phyloP scores from a whole-genome alignment of 2,888 invertebrate genomes.

The Calameuta pallipes region DNA sequence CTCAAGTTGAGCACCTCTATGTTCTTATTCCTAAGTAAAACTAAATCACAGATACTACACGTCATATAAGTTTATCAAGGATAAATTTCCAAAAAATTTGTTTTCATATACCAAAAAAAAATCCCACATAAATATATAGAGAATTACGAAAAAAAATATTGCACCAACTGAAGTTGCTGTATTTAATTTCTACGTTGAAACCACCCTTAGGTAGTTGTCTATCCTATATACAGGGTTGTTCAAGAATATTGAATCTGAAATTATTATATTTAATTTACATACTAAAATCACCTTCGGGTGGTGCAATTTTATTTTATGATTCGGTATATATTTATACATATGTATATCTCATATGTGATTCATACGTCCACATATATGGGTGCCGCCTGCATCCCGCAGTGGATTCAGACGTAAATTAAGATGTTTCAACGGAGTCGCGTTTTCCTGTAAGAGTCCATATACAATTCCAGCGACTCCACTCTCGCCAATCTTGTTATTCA shows the following conservation, averaged over 20 bases:
- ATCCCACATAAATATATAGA: no score
- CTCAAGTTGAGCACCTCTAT: slow-evolving; percentile 53
- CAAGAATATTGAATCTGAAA: no score
- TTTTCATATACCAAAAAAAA: no score
- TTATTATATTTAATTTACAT: no score
- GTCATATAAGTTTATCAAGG: no score
- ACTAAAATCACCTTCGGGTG: no score
- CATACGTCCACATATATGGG: slow-evolving; percentile 52
- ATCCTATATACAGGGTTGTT: no score
- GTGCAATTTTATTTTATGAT: not conserved
- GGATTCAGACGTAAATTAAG: slow-evolving; percentile 74
- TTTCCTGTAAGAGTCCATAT: slow-evolving; percentile 68
- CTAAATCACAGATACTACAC: slow-evolving; percentile 27
- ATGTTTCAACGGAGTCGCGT: slow-evolving; percentile 60
- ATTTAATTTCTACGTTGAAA: no score
- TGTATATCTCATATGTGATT: not conserved
- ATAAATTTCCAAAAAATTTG: no score
- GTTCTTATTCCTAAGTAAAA: slow-evolving; percentile 42
- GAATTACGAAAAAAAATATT: no score
- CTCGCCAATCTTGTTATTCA: slow-evolving; percentile 71
- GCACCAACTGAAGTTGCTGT: no score
- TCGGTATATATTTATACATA: not conserved
- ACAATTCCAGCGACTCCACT: slow-evolving; percentile 70
- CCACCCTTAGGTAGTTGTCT: no score
- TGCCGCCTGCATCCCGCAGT: slow-evolving; percentile 71